Evolutionary conservation across 2,797 vertebrate species (phyloP).

Genomic region (Rhynchotus rufescens): DNA sequence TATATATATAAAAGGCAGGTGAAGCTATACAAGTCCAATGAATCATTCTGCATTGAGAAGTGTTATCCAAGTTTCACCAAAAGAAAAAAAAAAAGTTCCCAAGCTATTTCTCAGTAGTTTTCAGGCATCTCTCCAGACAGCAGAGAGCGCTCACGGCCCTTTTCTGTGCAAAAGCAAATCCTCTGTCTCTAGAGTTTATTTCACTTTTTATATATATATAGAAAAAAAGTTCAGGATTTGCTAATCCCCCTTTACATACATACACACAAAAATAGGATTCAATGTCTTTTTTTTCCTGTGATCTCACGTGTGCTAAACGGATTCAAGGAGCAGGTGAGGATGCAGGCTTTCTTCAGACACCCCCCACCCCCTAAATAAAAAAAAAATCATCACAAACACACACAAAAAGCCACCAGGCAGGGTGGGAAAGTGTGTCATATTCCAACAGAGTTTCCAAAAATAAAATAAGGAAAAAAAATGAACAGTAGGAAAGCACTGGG

Average conservation of each 20-base stretch:
- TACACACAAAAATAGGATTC: constrained; percentile 39
- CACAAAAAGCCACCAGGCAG: background rate
- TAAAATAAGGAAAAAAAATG: background rate
- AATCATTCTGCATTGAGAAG: constrained; percentile 76
- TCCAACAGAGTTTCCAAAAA: background rate
- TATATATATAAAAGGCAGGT: constrained; percentile 51
- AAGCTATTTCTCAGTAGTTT: constrained; percentile 86
- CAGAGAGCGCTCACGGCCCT: constrained; percentile 84
- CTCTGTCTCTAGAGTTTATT: constrained; percentile 77
- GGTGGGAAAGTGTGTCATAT: background rate
- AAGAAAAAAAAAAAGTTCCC: constrained; percentile 34
- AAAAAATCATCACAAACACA: background rate
- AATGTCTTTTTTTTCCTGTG: constrained; percentile 71
- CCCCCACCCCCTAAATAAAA: background rate
- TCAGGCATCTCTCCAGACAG: constrained; percentile 85
- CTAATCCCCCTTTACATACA: constrained; percentile 40
- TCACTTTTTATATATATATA: constrained; percentile 50
- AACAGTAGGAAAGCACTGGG: background rate
- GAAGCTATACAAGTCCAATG: constrained; percentile 74
- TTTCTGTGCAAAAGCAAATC: constrained; percentile 90
- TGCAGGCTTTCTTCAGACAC: constrained; percentile 16
- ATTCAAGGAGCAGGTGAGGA: background rate
- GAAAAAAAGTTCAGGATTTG: constrained; percentile 12
- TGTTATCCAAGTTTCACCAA: constrained; percentile 71
- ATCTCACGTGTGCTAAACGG: constrained; percentile 48